A percentile compares a stretch with the other conserved stretches of the same genome.
Evolutionary conservation across 1,140 invertebrate genomes (phyloP).

Genomic region (Drosophila triauraria): DNA sequence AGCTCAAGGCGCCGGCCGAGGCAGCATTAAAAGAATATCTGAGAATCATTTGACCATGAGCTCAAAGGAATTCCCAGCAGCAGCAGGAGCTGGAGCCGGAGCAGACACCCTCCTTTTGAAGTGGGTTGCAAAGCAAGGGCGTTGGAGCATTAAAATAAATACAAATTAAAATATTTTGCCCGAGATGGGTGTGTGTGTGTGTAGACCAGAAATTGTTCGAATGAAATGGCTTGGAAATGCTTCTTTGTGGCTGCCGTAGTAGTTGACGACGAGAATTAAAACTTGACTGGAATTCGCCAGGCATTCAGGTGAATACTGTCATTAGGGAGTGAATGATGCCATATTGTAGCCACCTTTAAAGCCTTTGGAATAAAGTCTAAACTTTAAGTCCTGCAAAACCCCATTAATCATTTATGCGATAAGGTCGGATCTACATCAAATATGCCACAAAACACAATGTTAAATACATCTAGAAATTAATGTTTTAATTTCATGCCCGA

Average conservation of each 20-base stretch:
- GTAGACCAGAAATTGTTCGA: slow-evolving; percentile 59
- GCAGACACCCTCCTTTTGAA: slow-evolving; percentile 33
- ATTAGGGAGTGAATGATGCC: slow-evolving; percentile 29
- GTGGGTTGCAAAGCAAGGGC: slow-evolving; percentile 61
- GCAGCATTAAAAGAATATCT: slow-evolving; percentile 74
- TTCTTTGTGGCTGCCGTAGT: slow-evolving; percentile 50
- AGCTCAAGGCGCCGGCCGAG: slow-evolving; percentile 52
- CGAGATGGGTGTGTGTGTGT: slow-evolving; percentile 1
- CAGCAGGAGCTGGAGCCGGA: slow-evolving; percentile 28
- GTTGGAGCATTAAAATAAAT: slow-evolving; percentile 82
- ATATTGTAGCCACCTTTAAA: slow-evolving; percentile 10
- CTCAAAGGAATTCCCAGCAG: slow-evolving; percentile 71
- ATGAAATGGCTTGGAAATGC: slow-evolving; percentile 74
- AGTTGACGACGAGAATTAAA: slow-evolving; percentile 56
- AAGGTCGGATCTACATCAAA: slow-evolving; percentile 42
- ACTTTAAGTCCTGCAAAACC: slow-evolving; percentile 14
- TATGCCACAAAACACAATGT: slow-evolving; percentile 40
- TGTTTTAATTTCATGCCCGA: slow-evolving; percentile 83
- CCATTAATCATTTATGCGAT: slow-evolving; percentile 55
- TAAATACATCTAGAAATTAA: slow-evolving; percentile 64
- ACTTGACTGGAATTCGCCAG: slow-evolving; percentile 7
- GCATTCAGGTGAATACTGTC: slow-evolving; percentile 37
- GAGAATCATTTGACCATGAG: slow-evolving; percentile 78
- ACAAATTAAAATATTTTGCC: slow-evolving; percentile 78
- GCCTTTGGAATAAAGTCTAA: too few relatives aligned